Base-by-base conservation (phyloP, 2,888 invertebrate species). In the Lochmaea capreae region DNA sequence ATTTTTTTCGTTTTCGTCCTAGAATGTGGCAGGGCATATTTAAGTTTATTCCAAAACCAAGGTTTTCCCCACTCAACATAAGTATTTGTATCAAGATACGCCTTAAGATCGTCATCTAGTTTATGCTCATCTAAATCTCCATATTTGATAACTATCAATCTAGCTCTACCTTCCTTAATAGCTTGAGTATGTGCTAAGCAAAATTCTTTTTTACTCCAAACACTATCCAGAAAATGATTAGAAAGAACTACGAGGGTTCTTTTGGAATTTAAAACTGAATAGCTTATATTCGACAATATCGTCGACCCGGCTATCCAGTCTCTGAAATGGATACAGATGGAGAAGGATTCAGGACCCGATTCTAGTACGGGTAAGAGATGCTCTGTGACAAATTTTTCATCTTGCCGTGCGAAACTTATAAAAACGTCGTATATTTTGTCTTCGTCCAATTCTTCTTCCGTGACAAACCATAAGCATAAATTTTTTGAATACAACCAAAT, bases 31-130 rank as follows among this genome's bases (percentile, higher is more conserved):
- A 94, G 87, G 1, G 95, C 94, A 83, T 93, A 93, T 49, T 90
- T 73, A 68, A 96, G 87, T 84, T 93, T 94, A 71, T 93, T 89
- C 95, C 95, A 95, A 87, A 95, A 95, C 91, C 92, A 93, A 10
- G 93, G 92, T 83, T 95, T 94, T 12, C 92, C 94, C 93, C 94
- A 94, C 81, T 93, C 92, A 43, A 95, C 89, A 83, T 95, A 95
- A 0, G 95, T 95, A 84, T 94, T 94, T 86, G 91, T 92, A 75
- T 89, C 89, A 8, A 95, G 87, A 84, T 95, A 95, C 0, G 92
- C 89, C 83, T 92, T 90, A 65, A 94, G 88, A 80, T 93, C 93
- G 0, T 91, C 88, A 81, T 94, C 93, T 72, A 94, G 87, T 8
- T 73, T 77, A 46, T 89, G 88, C 2, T 90, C 88, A 6, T 91